Evolutionary conservation across 2,888 invertebrate species (phyloP).

Genomic region (Calameuta idolon): DNA sequence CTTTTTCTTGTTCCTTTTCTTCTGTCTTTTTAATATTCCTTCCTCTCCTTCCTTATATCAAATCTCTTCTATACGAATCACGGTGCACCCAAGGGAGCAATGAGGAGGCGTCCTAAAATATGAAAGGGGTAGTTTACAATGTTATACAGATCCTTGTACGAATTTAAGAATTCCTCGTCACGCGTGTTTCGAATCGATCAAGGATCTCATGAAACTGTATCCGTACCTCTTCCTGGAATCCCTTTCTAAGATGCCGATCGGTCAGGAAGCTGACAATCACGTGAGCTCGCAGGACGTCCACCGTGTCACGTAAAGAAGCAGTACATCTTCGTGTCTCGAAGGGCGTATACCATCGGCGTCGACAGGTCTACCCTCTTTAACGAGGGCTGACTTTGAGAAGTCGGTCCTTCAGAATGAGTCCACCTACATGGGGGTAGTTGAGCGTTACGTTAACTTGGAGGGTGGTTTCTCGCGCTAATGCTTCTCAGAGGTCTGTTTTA

Average conservation of each 20-base stretch:
- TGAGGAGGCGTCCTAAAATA: not conserved
- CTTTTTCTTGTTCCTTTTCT: not conserved
- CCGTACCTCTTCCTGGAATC: not conserved
- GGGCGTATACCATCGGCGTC: constrained; percentile 36
- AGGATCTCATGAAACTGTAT: not conserved
- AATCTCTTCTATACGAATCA: not conserved
- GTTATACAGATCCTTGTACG: not conserved
- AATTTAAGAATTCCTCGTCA: constrained; percentile 37
- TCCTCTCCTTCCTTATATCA: not conserved
- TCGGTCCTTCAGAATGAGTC: not conserved
- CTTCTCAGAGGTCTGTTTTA: constrained; percentile 23
- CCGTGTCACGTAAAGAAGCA: constrained; percentile 50
- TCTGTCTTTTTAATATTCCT: not conserved
- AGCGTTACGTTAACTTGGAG: constrained; percentile 12
- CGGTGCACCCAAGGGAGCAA: constrained; percentile 2
- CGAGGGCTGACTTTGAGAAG: not conserved
- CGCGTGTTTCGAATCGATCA: constrained; percentile 63
- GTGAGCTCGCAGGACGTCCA: constrained; percentile 21
- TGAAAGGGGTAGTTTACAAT: not conserved
- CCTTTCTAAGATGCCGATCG: constrained; percentile 35
- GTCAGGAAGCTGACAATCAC: constrained; percentile 47
- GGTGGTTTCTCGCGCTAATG: constrained; percentile 9
- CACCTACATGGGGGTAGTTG: not conserved
- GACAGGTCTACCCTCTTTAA: constrained; percentile 5
- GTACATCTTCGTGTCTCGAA: constrained; percentile 36